Evolutionary conservation across 1,140 invertebrate genomes (phyloP), one percentile per base, ranked within the genome.

Genomic region (Hormaphis cornu): DNA sequence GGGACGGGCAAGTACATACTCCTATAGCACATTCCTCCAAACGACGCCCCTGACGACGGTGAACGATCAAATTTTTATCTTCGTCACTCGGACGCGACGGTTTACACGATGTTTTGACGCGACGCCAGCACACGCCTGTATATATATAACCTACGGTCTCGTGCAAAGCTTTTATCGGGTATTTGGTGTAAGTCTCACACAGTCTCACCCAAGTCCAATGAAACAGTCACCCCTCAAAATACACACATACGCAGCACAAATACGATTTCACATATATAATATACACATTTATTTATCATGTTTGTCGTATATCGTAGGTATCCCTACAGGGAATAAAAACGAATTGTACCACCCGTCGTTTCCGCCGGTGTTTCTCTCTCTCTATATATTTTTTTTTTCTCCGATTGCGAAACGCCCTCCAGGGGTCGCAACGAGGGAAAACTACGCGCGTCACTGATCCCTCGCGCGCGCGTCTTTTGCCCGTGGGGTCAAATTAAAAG

Each of bases 281-380:
- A 44, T 44, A 44, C 0, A 20, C 20, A 44, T 44, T 20, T 44
- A 20, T 44, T 6, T 1, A n/a, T 44, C 20, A 44, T 44, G n/a
- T 44, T 4, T 44, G 3, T 20, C 28, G 35, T 10, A 24, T 66
- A 16, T 50, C 20, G 18, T 18, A 9, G 14, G 20, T 42, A 30
- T 48, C 61, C 61, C 61, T 35, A 14, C 16, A 44, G 61, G 61
- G 61, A 63, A 42, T 42, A 66, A 50, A 66, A 66, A 66, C 50
- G 61, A 66, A 66, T 66, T 66, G 61, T 48, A 30, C 44, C 61
- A 48, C 61, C 61, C 44, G 59, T 48, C 12, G 42, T 48, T 16
- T 22, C 59, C 35, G 9, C n/a, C n/a, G n/a, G n/a, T 46, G 12
- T 46, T n/a, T 46, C 16, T 30, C 22, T 66, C 42, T 66, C 44